A percentile compares a stretch with the other conserved stretches of the same genome.
Conservation (phyloP, 2,888 invertebrate genomes). For the Alsophila aescularia region DNA sequence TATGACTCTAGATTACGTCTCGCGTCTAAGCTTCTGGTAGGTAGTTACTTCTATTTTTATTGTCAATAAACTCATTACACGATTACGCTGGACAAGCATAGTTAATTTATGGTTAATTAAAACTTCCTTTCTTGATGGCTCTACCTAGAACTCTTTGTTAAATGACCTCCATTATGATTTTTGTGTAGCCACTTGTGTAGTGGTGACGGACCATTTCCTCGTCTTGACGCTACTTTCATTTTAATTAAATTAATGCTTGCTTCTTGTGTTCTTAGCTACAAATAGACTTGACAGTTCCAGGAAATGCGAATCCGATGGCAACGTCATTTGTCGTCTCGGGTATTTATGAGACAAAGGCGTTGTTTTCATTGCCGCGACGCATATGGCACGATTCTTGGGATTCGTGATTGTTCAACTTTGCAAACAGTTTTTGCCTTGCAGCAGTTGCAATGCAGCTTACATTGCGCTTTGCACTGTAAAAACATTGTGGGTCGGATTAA, state of each 20-base stretch:
- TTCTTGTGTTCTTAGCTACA: too few relatives aligned
- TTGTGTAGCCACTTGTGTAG: too few relatives aligned
- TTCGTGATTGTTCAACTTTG: constrained; percentile 11
- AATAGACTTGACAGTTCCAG: constrained; percentile 32
- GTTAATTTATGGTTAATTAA: constrained; percentile 28
- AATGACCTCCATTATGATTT: too few relatives aligned
- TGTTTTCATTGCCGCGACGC: constrained; percentile 49
- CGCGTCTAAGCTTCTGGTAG: neutral
- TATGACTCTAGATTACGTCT: neutral
- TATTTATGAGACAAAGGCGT: constrained; percentile 64
- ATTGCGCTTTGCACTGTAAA: neutral
- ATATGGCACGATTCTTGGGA: constrained; percentile 7
- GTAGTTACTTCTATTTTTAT: constrained; percentile 12
- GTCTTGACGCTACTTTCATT: too few relatives aligned
- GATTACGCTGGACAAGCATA: constrained; percentile 20
- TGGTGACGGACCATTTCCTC: too few relatives aligned
- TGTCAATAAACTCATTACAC: constrained; percentile 18
- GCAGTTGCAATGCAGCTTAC: constrained; percentile 17
- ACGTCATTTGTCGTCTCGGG: constrained; percentile 47
- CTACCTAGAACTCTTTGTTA: neutral
- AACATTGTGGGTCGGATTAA: too few relatives aligned
- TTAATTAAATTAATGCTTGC: too few relatives aligned
- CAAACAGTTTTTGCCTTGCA: constrained; percentile 28
- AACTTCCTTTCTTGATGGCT: constrained; percentile 21
- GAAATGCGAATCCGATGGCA: constrained; percentile 47